Conservation (phyloP, 1,140 invertebrate species). For the Aphis gossypii region DNA sequence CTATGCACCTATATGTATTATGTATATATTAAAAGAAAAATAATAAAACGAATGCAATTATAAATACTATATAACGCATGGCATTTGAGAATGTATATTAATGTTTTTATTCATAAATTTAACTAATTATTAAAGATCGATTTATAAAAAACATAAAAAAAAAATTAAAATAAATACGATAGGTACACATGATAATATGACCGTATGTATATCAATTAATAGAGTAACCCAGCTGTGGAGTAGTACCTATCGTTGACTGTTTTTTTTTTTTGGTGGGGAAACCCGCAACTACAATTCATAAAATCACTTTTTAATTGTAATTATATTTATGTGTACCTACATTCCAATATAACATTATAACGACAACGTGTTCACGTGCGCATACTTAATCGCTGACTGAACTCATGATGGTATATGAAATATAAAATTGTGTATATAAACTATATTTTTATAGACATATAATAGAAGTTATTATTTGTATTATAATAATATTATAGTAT, state of each 20-base stretch:
- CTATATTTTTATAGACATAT: too few species aligned
- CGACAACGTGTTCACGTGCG: too few species aligned
- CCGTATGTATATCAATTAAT: neutral
- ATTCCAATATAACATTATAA: too few species aligned
- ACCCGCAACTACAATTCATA: neutral
- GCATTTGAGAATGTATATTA: neutral
- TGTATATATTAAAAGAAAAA: neutral
- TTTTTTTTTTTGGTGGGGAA: neutral
- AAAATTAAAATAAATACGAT: neutral
- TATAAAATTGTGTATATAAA: too few species aligned
- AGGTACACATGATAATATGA: neutral
- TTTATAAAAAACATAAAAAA: neutral
- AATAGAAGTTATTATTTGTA: too few species aligned
- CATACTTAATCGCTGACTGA: too few species aligned
- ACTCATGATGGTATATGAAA: too few species aligned
- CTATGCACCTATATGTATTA: neutral
- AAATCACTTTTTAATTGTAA: neutral
- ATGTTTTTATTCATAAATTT: neutral
- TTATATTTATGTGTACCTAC: too few species aligned
- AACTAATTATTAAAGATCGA: neutral
- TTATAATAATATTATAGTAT: too few species aligned
- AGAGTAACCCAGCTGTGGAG: neutral
- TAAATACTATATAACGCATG: neutral
- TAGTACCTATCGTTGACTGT: neutral
- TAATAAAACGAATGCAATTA: neutral